Conservation (phyloP, 2,113 vertebrate genomes). For the Reinhardtius hippoglossoides region DNA sequence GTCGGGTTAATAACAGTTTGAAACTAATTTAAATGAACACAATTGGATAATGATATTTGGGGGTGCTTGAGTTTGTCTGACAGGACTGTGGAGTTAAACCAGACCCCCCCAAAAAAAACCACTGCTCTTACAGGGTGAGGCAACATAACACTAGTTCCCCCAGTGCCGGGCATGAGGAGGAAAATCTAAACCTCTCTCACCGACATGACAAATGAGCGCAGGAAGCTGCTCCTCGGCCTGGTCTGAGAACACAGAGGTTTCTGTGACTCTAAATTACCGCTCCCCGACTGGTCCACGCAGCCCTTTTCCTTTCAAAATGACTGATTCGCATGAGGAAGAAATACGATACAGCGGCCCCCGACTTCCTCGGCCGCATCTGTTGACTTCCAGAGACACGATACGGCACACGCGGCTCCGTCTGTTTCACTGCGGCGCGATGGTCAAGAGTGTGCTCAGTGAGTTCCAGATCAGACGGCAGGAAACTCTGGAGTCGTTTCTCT, state of each 20-base stretch:
- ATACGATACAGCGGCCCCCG: constrained; percentile 18
- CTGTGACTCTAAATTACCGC: constrained; percentile 30
- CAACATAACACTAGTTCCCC: not conserved
- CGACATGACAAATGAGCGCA: constrained; percentile 54
- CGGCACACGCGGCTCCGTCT: constrained; percentile 22
- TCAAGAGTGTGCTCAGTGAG: constrained; percentile 5
- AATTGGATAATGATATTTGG: not conserved
- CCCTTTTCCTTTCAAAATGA: constrained; percentile 53
- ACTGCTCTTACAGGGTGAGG: not conserved
- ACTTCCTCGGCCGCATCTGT: constrained; percentile 44
- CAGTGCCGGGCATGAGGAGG: constrained; percentile 19
- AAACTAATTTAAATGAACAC: not conserved
- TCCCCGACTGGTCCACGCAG: not conserved
- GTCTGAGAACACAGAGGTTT: constrained; percentile 28
- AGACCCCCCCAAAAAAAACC: not conserved
- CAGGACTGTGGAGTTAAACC: not conserved
- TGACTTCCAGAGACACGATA: constrained; percentile 36
- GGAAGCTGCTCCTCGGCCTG: constrained; percentile 40
- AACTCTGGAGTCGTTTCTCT: constrained; percentile 10
- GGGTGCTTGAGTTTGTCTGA: not conserved
- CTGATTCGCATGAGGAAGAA: constrained; percentile 43
- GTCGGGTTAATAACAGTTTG: not conserved
- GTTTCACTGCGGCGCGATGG: constrained; percentile 25
- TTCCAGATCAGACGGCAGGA: constrained; percentile 4
- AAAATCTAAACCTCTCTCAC: constrained; percentile 16